phyloP scores from a whole-genome alignment of 1,140 invertebrate species.

The Cyphomyrmex costatus region DNA sequence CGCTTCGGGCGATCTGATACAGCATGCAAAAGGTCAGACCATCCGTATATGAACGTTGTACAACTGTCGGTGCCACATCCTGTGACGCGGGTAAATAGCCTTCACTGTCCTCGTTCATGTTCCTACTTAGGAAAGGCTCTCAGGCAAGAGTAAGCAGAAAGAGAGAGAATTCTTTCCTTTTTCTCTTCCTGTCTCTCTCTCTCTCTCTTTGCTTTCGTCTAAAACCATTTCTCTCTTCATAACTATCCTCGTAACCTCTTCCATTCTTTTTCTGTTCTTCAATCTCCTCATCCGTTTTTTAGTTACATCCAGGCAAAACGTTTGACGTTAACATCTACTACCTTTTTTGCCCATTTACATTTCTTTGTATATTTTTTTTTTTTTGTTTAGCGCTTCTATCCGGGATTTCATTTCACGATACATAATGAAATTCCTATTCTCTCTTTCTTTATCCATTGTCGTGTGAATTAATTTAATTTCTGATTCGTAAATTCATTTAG shows the following conservation, averaged over 20 bases:
- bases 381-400: slow-evolving; percentile 22
- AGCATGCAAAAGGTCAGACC: slow-evolving; percentile 27
- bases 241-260: slow-evolving; percentile 8
- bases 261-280: background rate
- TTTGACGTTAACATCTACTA: slow-evolving; percentile 32
- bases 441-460: background rate
- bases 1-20: slow-evolving; percentile 34
- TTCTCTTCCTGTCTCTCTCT: background rate
- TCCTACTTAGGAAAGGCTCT: background rate
- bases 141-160: too few relatives aligned
- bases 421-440: slow-evolving; percentile 2
- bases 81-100: slow-evolving; percentile 47
- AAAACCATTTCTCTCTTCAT: slow-evolving; percentile 33
- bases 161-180: background rate
- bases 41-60: slow-evolving; percentile 24
- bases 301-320: slow-evolving; percentile 30
- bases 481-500: slow-evolving; percentile 34
- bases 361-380: slow-evolving; percentile 20
- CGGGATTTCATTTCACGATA: slow-evolving; percentile 33
- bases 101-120: slow-evolving; percentile 14
- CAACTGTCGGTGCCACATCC: slow-evolving; percentile 36
- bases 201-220: background rate
- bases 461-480: slow-evolving; percentile 5
- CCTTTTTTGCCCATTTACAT: slow-evolving; percentile 19
- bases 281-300: slow-evolving; percentile 23